These are phyloP conservation scores for Felis chaus DNA, from an alignment of 2,113 vertebrate species.

Conservation along the genomic window DNA sequence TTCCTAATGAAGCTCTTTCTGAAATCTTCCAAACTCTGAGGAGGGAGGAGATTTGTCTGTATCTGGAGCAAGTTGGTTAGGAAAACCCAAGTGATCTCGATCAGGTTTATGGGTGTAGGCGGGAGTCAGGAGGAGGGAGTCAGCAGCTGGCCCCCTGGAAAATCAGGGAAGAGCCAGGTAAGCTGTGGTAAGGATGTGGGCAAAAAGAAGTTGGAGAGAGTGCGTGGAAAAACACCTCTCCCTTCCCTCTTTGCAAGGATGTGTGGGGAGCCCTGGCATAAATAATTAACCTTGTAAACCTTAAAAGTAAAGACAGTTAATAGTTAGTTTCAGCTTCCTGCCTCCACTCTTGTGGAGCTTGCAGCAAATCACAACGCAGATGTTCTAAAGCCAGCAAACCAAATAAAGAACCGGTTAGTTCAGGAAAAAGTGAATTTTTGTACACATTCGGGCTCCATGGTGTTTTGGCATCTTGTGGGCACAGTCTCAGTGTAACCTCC, in stretches of 20 bases:
- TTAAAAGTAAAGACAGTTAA: not conserved
- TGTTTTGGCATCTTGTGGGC: not conserved
- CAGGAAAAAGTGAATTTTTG: not conserved
- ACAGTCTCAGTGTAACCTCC: not conserved
- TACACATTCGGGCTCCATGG: not conserved
- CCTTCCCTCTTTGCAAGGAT: not conserved
- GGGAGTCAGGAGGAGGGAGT: not conserved
- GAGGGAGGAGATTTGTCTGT: not conserved
- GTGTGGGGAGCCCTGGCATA: not conserved
- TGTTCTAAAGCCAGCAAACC: not conserved
- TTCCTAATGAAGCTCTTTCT: not conserved
- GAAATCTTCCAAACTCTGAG: not conserved
- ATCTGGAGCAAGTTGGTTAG: not conserved
- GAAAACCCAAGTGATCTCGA: not conserved
- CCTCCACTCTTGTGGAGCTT: not conserved
- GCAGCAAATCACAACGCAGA: not conserved
- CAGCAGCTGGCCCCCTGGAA: not conserved
- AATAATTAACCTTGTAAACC: not conserved
- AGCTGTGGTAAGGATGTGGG: not conserved
- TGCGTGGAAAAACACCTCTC: not conserved
- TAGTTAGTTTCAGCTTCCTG: not conserved
- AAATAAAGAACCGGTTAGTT: not conserved
- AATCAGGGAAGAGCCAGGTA: not conserved
- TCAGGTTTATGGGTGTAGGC: not conserved
- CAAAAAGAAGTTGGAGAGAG: not conserved